phyloP scores from a whole-genome alignment of 2,888 invertebrate species.

The Cartodere bifasciata region DNA sequence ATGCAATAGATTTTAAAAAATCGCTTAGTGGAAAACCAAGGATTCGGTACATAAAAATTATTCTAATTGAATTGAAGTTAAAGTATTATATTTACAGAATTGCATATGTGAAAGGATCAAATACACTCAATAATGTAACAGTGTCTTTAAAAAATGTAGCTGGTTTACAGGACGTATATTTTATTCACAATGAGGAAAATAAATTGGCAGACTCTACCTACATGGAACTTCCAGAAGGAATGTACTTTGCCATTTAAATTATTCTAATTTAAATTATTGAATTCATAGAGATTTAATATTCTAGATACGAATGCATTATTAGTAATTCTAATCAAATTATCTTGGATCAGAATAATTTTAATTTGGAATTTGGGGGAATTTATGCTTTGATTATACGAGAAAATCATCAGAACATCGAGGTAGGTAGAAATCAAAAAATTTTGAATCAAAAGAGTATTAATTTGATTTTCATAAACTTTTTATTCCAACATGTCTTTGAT shows the following conservation, averaged over 20 bases:
- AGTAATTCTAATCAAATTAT: slow-evolving; percentile 17
- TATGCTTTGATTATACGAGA: slow-evolving; percentile 42
- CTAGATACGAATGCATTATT: slow-evolving; percentile 27
- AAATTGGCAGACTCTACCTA: slow-evolving; percentile 45
- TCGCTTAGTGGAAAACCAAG: slow-evolving; percentile 49
- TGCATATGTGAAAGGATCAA: slow-evolving; percentile 28
- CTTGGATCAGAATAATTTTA: slow-evolving; percentile 20
- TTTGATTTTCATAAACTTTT: too few species aligned
- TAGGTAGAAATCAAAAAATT: slow-evolving; percentile 14
- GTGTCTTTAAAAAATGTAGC: slow-evolving; percentile 25
- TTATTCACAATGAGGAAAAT: slow-evolving; percentile 34
- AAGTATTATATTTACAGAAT: slow-evolving; percentile 24
- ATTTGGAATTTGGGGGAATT: slow-evolving; percentile 38
- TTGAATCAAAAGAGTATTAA: too few species aligned
- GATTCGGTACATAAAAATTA: slow-evolving; percentile 38
- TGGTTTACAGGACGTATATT: slow-evolving; percentile 42
- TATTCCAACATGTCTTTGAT: too few species aligned
- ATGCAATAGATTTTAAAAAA: slow-evolving; percentile 44
- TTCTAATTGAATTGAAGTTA: not conserved
- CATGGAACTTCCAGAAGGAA: slow-evolving; percentile 45
- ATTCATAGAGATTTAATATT: slow-evolving; percentile 12
- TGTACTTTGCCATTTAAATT: slow-evolving; percentile 1
- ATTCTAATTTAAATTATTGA: slow-evolving; percentile 1
- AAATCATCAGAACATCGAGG: slow-evolving; percentile 31
- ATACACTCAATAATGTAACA: slow-evolving; percentile 26